phyloP scores from a whole-genome alignment of 2,113 vertebrate species.

The Datnioides undecimradiatus region DNA sequence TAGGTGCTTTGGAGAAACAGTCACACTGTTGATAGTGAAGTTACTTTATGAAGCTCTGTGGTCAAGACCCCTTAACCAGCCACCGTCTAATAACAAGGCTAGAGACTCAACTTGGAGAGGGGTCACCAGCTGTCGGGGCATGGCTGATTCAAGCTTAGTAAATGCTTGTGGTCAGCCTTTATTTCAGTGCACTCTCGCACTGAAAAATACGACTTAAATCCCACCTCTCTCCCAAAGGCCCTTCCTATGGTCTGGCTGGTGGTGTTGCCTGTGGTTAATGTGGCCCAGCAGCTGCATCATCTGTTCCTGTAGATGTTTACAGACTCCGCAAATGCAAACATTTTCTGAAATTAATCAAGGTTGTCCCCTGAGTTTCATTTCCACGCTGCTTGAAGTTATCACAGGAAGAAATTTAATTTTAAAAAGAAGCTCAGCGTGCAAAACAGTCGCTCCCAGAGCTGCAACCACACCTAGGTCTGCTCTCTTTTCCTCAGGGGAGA shows the following conservation, averaged over 20 bases:
- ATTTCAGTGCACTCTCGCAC: constrained; percentile 19
- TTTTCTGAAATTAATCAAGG: constrained; percentile 35
- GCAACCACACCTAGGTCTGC: constrained; percentile 53
- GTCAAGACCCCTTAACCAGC: constrained; percentile 14
- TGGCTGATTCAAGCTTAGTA: not conserved
- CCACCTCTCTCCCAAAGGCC: constrained; percentile 38
- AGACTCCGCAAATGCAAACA: constrained; percentile 43
- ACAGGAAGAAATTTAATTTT: not conserved
- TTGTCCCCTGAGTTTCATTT: constrained; percentile 16
- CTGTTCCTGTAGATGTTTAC: constrained; percentile 45
- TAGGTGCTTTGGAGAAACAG: not conserved
- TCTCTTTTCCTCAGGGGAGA: constrained; percentile 52
- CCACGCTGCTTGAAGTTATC: not conserved
- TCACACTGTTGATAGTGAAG: not conserved
- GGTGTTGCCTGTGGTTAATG: constrained; percentile 58
- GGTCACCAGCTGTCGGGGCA: constrained; percentile 43
- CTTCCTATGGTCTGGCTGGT: constrained; percentile 52
- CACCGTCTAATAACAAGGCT: constrained; percentile 8
- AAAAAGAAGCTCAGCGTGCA: constrained; percentile 18
- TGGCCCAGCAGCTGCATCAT: constrained; percentile 42
- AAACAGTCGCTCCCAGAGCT: constrained; percentile 14
- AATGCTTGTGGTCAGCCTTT: constrained; percentile 48
- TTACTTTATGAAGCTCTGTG: constrained; percentile 12
- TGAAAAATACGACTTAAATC: constrained; percentile 32
- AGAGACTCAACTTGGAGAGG: not conserved